phyloP scores from a whole-genome alignment of 2,888 invertebrate genomes.

The Criorhina ranunculi region DNA sequence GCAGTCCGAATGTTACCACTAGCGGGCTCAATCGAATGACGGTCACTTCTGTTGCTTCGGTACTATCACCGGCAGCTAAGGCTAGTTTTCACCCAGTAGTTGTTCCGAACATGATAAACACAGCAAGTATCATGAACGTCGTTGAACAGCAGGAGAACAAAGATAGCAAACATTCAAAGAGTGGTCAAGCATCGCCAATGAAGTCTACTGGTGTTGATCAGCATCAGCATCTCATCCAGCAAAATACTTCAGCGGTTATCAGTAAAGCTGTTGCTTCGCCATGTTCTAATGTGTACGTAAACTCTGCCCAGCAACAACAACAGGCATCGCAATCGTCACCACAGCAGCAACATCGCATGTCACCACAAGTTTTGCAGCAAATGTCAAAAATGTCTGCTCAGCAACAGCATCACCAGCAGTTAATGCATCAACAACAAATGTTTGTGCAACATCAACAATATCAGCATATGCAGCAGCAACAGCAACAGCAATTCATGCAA shows the following conservation, averaged over 20 bases:
- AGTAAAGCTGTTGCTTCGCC: constrained; percentile 81
- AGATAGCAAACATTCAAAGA: constrained; percentile 55
- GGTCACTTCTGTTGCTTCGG: constrained; percentile 62
- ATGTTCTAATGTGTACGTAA: constrained; percentile 38
- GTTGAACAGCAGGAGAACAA: constrained; percentile 57
- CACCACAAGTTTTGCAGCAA: constrained; percentile 81
- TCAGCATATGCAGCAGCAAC: constrained; percentile 77
- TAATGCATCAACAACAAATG: constrained; percentile 77
- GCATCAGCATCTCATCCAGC: constrained; percentile 71
- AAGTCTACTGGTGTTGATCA: constrained; percentile 54
- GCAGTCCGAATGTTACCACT: constrained; percentile 34
- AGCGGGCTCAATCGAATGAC: constrained; percentile 59
- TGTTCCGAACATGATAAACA: constrained; percentile 50
- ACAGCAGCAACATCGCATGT: constrained; percentile 79
- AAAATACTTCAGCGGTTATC: constrained; percentile 81
- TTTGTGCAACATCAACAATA: constrained; percentile 58
- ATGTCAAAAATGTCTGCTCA: constrained; percentile 80
- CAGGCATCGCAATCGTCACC: constrained; percentile 80
- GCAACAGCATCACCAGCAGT: constrained; percentile 73
- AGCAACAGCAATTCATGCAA: constrained; percentile 79
- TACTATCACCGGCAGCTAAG: constrained; percentile 51
- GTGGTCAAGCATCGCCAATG: constrained; percentile 44
- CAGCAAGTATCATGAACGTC: constrained; percentile 43
- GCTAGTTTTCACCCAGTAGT: constrained; percentile 55
- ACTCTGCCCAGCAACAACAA: constrained; percentile 81